phyloP scores from a whole-genome alignment of 2,797 vertebrate genomes.

The Myotis vivesi region DNA sequence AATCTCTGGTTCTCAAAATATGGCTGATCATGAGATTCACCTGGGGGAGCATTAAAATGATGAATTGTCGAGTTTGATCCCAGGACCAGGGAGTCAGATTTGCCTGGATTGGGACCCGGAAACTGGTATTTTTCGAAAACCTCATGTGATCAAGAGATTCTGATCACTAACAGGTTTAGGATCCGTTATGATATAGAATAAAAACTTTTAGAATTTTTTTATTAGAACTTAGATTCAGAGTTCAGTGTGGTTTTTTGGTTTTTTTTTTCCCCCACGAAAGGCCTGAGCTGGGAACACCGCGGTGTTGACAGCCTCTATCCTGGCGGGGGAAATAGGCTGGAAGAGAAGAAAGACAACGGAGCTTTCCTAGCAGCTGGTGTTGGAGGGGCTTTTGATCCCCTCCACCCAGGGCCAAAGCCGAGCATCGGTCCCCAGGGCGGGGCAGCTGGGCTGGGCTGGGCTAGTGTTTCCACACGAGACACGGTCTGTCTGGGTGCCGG shows the following conservation, averaged over 20 bases:
- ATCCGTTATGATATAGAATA: background rate
- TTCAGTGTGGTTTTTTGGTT: background rate
- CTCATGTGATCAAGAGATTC: constrained; percentile 23
- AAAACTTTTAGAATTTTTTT: background rate
- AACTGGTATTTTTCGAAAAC: constrained; percentile 17
- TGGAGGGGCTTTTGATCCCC: constrained; percentile 55
- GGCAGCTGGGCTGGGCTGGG: background rate
- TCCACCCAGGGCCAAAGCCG: constrained; percentile 28
- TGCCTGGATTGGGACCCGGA: background rate
- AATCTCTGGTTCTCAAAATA: background rate
- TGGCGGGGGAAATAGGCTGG: background rate
- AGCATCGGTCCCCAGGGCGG: background rate
- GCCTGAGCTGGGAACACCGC: background rate
- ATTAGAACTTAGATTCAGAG: background rate
- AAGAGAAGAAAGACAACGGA: background rate
- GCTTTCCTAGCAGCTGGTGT: background rate
- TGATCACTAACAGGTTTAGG: constrained; percentile 12
- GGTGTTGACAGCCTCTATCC: constrained; percentile 23
- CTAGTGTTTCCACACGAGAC: fast-evolving
- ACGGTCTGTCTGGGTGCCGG: background rate
- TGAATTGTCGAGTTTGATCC: background rate
- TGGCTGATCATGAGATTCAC: background rate
- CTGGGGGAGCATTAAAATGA: background rate
- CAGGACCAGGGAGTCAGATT: background rate
- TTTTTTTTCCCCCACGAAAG: background rate